Evolutionary conservation across 23 tunicate species (phyloP), one percentile per base, ranked within the genome.

Genomic region (Botrylloides violaceus): DNA sequence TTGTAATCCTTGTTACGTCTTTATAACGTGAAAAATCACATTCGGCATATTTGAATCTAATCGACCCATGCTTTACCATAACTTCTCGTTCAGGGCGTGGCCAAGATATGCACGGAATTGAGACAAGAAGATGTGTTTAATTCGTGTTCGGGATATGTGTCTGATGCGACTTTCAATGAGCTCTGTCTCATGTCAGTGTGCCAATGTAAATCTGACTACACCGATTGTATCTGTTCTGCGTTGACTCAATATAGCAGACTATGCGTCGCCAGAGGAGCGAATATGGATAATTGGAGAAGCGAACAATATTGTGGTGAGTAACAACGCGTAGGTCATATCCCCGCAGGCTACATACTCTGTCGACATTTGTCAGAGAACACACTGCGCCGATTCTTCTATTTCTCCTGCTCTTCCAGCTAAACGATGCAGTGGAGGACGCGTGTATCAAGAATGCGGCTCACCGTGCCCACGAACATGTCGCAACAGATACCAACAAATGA

Each of bases 211-310:
- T 64, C 82, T 29, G 79, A 83, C 58, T 83, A 73, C 80, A 77
- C 73, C 2, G 75, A 63, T 7, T 90, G 97, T 53, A 19, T 90
- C 18, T 90, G 97, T 66, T 80, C 73, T 2, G 83, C 97, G 21
- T 72, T 66, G 28, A 72, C 90, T 2, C 79, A 78, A 6, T 90
- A 61, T 32, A 78, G 85, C 79, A 79, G 83, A 53, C 81, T 90
- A 26, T 90, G 97, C 79, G 81, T 90, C 53, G 89, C 89, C 24
- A 78, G 66, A 23, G 97, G 97, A 20, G 97, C 89, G 25, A 61
- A 70, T 31, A 37, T 90, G 2, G 35, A 39, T 7, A 79, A 90
- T 38, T 90, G 97, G 97, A 79, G 97, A 70, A 90, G 71, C n/a
- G 57, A 61, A 20, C 66, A 90, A 25, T 90, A 84, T 61, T 90